Conservation (phyloP, 1,140 invertebrate species). For the Sinonovacula constricta region DNA sequence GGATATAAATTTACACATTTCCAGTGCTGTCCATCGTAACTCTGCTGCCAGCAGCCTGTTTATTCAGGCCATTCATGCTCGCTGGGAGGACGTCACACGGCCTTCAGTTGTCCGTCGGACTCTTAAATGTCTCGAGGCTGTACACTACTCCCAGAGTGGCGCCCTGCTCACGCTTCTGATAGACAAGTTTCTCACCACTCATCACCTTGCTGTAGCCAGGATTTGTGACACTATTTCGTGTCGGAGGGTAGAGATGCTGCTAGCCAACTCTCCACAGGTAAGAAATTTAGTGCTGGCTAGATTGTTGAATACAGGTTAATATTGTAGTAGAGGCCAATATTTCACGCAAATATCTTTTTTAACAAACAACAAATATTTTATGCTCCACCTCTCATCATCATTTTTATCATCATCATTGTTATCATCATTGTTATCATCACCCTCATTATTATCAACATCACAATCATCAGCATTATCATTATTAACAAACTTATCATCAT, state of each 20-base stretch:
- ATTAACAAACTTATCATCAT: no score
- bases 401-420: no score
- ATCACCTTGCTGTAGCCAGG: conserved; percentile 82
- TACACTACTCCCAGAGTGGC: conserved; percentile 84
- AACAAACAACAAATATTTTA: no score
- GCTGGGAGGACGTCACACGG: conserved; percentile 80
- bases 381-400: no score
- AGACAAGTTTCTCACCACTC: conserved; percentile 82
- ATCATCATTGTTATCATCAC: no score
- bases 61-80: conserved; percentile 84
- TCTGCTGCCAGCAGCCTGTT: conserved; percentile 85
- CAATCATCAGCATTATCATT: not conserved
- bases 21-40: conserved; percentile 84
- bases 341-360: no score
- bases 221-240: conserved; percentile 83
- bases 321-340: no score
- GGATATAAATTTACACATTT: conserved; percentile 43
- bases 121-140: conserved; percentile 83
- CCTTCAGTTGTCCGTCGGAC: conserved; percentile 82
- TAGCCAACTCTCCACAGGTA: conserved; percentile 80
- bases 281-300: no score
- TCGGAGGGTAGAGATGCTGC: conserved; percentile 83
- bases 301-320: no score
- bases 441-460: no score
- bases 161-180: conserved; percentile 82